These are phyloP conservation scores for Orthonevra nobilis DNA, from an alignment of 2,888 invertebrate species.

Conservation along the genomic window DNA sequence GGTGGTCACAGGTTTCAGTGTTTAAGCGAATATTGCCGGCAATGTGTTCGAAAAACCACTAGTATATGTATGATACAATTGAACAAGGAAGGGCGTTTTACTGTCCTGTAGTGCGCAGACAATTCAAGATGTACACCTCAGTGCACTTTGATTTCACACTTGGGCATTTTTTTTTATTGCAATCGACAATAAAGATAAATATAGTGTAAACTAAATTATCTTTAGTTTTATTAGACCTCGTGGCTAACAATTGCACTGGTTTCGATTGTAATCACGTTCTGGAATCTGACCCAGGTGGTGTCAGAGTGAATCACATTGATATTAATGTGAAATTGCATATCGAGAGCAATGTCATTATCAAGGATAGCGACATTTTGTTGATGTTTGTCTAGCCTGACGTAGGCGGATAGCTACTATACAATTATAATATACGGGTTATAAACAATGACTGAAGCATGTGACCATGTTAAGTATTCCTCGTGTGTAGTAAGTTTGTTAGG, in stretches of 20 bases:
- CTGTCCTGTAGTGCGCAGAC: too few relatives aligned
- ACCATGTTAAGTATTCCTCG: too few relatives aligned
- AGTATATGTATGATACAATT: too few relatives aligned
- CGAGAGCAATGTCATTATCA: slow-evolving; percentile 11
- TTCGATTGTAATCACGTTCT: slow-evolving; percentile 19
- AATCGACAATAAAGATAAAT: slow-evolving; percentile 17
- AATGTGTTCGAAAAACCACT: too few relatives aligned
- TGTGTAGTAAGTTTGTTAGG: too few relatives aligned
- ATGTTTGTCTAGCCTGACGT: background rate
- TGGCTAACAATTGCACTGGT: background rate
- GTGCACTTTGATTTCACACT: background rate
- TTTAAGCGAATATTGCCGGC: too few relatives aligned
- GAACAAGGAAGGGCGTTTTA: too few relatives aligned
- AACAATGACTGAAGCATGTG: too few relatives aligned
- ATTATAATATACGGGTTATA: too few relatives aligned
- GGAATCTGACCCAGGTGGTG: slow-evolving; percentile 9
- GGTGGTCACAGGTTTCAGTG: background rate
- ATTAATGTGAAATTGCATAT: slow-evolving; percentile 1
- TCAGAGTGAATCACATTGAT: slow-evolving; percentile 13
- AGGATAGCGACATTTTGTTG: background rate
- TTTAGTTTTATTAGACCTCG: background rate
- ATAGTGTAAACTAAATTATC: slow-evolving; percentile 9
- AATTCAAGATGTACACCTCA: too few relatives aligned
- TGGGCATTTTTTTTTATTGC: background rate
- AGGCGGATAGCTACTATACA: too few relatives aligned